A percentile compares a stretch with the other conserved stretches of the same genome.
Evolutionary conservation across 2,888 invertebrate genomes (phyloP).

Genomic region (Sinohyriopsis cumingii): DNA sequence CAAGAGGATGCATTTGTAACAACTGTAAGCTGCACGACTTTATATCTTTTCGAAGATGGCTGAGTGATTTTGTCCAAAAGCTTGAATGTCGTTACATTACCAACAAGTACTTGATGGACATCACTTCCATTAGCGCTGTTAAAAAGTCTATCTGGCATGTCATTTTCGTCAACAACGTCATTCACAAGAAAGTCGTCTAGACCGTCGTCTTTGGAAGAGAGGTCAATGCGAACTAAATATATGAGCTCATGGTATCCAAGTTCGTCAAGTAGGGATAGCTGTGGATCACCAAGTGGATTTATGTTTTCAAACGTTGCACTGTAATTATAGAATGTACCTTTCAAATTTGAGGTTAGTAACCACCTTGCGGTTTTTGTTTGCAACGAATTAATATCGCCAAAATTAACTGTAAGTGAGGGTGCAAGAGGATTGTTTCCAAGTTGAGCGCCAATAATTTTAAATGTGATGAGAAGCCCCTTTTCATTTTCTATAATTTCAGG

Average conservation of each 20-base stretch:
- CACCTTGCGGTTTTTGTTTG: slow-evolving; percentile 44
- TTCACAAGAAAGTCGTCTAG: slow-evolving; percentile 48
- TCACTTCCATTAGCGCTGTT: slow-evolving; percentile 32
- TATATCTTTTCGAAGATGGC: slow-evolving; percentile 10
- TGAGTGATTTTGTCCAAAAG: background rate
- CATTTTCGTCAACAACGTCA: slow-evolving; percentile 30
- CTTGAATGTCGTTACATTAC: slow-evolving; percentile 6
- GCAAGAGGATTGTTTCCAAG: slow-evolving; percentile 29
- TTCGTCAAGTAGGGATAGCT: slow-evolving; percentile 45
- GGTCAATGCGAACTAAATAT: slow-evolving; percentile 36
- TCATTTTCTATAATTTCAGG: slow-evolving; percentile 58
- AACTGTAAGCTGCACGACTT: slow-evolving; percentile 11
- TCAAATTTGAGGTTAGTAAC: slow-evolving; percentile 45
- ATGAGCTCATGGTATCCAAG: slow-evolving; percentile 44
- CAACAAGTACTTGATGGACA: slow-evolving; percentile 9
- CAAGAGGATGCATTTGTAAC: slow-evolving; percentile 8
- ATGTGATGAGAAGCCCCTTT: slow-evolving; percentile 47
- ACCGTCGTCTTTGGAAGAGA: slow-evolving; percentile 20
- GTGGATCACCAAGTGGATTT: slow-evolving; percentile 52
- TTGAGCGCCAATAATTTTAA: slow-evolving; percentile 47
- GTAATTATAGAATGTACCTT: slow-evolving; percentile 50
- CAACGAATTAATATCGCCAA: slow-evolving; percentile 45
- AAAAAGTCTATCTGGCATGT: slow-evolving; percentile 37
- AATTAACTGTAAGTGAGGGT: slow-evolving; percentile 44
- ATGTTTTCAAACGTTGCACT: slow-evolving; percentile 53